Conservation (phyloP, 2,888 invertebrate genomes). For the Dendrolimus pini region DNA sequence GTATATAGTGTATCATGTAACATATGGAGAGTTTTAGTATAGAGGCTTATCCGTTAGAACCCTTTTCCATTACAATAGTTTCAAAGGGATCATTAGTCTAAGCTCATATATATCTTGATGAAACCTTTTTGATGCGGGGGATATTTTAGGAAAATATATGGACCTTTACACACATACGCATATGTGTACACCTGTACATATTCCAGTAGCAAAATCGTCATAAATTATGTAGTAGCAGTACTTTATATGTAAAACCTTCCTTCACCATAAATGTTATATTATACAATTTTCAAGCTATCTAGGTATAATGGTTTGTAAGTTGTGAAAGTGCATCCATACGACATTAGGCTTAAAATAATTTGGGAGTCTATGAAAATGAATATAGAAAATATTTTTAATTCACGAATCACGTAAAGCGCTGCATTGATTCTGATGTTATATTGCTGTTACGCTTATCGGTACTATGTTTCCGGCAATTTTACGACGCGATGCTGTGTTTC, state of each 20-base stretch:
- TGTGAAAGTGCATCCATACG: too few relatives aligned
- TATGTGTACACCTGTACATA: not conserved
- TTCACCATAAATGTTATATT: not conserved
- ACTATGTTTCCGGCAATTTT: too few relatives aligned
- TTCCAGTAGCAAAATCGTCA: not conserved
- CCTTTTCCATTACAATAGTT: conserved; percentile 42
- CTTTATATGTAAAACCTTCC: not conserved
- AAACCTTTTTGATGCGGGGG: conserved; percentile 20
- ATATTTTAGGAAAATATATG: conserved; percentile 23
- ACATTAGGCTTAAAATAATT: too few relatives aligned
- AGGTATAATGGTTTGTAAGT: too few relatives aligned
- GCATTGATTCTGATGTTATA: too few relatives aligned
- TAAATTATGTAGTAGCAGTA: not conserved
- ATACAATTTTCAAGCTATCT: not conserved
- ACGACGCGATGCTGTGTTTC: too few relatives aligned
- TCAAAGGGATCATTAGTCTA: conserved; percentile 41
- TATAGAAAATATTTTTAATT: too few relatives aligned
- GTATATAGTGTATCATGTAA: conserved; percentile 27
- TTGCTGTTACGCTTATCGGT: too few relatives aligned
- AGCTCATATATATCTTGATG: conserved; percentile 35
- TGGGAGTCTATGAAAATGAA: too few relatives aligned
- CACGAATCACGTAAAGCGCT: too few relatives aligned
- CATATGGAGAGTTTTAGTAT: conserved; percentile 32
- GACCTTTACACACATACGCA: conserved; percentile 14
- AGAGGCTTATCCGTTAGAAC: conserved; percentile 34